Evolutionary conservation across 2,888 invertebrate species (phyloP).

Genomic region (Octonoba sinensis): DNA sequence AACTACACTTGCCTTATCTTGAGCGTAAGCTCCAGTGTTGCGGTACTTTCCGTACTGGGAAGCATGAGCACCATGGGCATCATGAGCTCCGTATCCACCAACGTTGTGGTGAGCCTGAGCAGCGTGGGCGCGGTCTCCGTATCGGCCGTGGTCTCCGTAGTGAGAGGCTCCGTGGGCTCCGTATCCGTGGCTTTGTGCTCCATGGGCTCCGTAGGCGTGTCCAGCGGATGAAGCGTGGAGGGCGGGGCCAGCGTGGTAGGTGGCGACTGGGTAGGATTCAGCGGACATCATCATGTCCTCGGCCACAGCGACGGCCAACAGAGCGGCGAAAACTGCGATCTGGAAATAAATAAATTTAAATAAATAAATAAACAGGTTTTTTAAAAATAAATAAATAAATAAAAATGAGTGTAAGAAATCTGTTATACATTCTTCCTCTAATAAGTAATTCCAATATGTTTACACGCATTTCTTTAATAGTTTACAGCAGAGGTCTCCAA

Average conservation of each 20-base stretch:
- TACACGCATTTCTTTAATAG: too few relatives aligned
- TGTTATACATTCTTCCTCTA: too few relatives aligned
- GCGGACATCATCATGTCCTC: slow-evolving; percentile 44
- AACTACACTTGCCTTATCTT: slow-evolving; percentile 41
- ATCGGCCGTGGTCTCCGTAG: slow-evolving; percentile 62
- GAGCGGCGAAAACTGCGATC: slow-evolving; percentile 35
- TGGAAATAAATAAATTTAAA: too few relatives aligned
- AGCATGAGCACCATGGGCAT: slow-evolving; percentile 55
- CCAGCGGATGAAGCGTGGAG: slow-evolving; percentile 38
- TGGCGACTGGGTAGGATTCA: slow-evolving; percentile 50
- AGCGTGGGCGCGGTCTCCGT: slow-evolving; percentile 51
- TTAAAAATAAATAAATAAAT: too few relatives aligned
- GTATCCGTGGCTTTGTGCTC: slow-evolving; percentile 37
- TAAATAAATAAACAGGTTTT: too few relatives aligned
- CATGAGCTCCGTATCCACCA: slow-evolving; percentile 42
- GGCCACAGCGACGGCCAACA: slow-evolving; percentile 46
- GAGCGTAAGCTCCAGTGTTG: slow-evolving; percentile 55
- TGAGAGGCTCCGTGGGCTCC: slow-evolving; percentile 40
- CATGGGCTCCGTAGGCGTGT: slow-evolving; percentile 55
- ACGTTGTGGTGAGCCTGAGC: slow-evolving; percentile 58
- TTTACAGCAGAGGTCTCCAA: too few relatives aligned
- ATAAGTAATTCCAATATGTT: too few relatives aligned
- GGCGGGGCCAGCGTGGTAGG: slow-evolving; percentile 44
- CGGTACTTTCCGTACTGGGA: slow-evolving; percentile 50
- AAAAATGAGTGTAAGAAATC: too few relatives aligned